A percentile compares a stretch with the other conserved stretches of the same genome.
Conservation (phyloP, 2,888 invertebrate genomes). For the Cosmopolites sordidus region DNA sequence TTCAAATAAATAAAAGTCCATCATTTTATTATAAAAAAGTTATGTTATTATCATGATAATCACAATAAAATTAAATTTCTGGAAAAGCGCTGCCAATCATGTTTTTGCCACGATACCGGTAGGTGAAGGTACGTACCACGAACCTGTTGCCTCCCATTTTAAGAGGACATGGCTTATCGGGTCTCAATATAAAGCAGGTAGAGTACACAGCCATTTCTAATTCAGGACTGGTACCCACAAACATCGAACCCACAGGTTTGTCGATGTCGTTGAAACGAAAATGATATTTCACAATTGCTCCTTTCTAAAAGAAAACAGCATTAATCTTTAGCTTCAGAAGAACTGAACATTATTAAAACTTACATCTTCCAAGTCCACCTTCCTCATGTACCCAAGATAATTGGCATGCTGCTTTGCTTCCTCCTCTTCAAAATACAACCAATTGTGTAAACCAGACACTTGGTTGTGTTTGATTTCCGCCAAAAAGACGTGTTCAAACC, state of each 20-base stretch:
- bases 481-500: slow-evolving; percentile 90
- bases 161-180: slow-evolving; percentile 70
- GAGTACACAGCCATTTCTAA: slow-evolving; percentile 87
- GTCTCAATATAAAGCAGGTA: slow-evolving; percentile 75
- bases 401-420: slow-evolving; percentile 67
- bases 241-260: slow-evolving; percentile 75
- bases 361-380: slow-evolving; percentile 67
- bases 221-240: slow-evolving; percentile 86
- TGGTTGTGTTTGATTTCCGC: slow-evolving; percentile 78
- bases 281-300: slow-evolving; percentile 67
- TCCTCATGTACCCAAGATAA: slow-evolving; percentile 76
- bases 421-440: slow-evolving; percentile 79
- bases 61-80: slow-evolving; percentile 62
- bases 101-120: slow-evolving; percentile 67
- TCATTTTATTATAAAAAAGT: too few species aligned
- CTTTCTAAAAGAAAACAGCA: slow-evolving; percentile 60
- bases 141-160: slow-evolving; percentile 68
- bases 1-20: too few species aligned
- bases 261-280: slow-evolving; percentile 65
- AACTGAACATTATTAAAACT: slow-evolving; percentile 45
- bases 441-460: slow-evolving; percentile 84
- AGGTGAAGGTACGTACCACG: slow-evolving; percentile 69
- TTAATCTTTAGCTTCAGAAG: background rate
- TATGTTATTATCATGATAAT: too few species aligned
- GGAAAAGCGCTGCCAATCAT: slow-evolving; percentile 80